Base-by-base conservation (phyloP, 1,140 invertebrate species). In the Papilio machaon region DNA sequence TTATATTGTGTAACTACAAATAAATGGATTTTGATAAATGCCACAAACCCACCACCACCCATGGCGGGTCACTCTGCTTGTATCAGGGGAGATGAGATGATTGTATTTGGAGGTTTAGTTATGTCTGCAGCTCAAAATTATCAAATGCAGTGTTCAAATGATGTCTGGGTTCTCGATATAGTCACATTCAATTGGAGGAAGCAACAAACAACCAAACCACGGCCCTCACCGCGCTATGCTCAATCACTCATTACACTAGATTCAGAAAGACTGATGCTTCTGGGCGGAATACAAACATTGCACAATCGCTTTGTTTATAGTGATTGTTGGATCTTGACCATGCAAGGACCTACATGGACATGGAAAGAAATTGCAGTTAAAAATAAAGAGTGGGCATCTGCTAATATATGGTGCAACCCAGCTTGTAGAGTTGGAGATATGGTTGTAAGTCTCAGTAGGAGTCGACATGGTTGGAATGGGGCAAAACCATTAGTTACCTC, bases 51-150 rank as follows among this genome's bases (percentile, higher is more conserved):
- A 75, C 97, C 96, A 80, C 98, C 96, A 60, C 97, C 98, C 1
- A 97, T 97, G 90, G 97, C 98, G 67, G 99, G 98, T 11, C 99
- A 99, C 95, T 99, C 98, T n/a, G 98, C 98, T 13, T 97, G 97
- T 58, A 96, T 99, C 81, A 97, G 98, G 91, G 96, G 96, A 73
- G 96, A 99, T 95, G 95, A 96, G 73, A 99, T 99, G 98, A 96
- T 99, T 70, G 96, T 99, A 17, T 99, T 99, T 96, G 98, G 98
- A 73, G 98, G 98, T 43, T 94, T 95, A 46, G 89, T 93, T 15
- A 94, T 94, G 89, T 89, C 92, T 74, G 85, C 92, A 73, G 85
- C 84, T 46, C 82, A 95, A 91, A 88, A 95, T 90, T 88, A 95
- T 94, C 86, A 96, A 95, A 90, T 95, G 90, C 82, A 96, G 92